phyloP scores from a whole-genome alignment of 2,888 invertebrate genomes.

The Galerucella nymphaeae region DNA sequence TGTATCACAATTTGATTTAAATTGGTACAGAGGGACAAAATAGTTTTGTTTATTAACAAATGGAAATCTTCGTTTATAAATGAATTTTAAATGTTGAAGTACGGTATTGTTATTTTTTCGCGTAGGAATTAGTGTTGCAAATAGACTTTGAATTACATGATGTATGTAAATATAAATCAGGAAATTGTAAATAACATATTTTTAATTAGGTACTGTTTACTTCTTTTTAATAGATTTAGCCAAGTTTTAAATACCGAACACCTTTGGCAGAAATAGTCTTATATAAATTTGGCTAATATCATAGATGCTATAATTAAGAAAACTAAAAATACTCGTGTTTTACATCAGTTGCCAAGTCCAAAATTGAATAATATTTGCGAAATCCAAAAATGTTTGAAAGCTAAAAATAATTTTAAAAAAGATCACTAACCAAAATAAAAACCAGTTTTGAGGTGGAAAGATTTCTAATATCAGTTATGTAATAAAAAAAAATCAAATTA shows the following conservation, averaged over 20 bases:
- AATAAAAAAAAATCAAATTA: too few species aligned
- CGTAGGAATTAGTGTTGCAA: background rate
- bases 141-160: background rate
- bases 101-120: background rate
- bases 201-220: background rate
- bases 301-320: conserved; percentile 12
- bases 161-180: background rate
- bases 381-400: conserved; percentile 12
- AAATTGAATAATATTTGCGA: conserved; percentile 13
- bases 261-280: conserved; percentile 18
- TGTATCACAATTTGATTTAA: too few species aligned
- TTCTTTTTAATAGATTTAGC: conserved; percentile 1
- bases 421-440: too few species aligned
- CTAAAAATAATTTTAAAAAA: background rate
- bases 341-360: conserved; percentile 17
- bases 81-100: background rate
- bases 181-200: background rate
- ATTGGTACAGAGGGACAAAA: too few species aligned
- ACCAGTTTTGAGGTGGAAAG: too few species aligned
- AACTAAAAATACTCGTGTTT: conserved; percentile 11
- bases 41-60: too few species aligned
- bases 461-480: too few species aligned
- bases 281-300: conserved; percentile 4
- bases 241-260: conserved; percentile 1
- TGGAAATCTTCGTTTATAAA: background rate